Conservation (phyloP, 2,888 invertebrate species). For the Microplitis deprimator region DNA sequence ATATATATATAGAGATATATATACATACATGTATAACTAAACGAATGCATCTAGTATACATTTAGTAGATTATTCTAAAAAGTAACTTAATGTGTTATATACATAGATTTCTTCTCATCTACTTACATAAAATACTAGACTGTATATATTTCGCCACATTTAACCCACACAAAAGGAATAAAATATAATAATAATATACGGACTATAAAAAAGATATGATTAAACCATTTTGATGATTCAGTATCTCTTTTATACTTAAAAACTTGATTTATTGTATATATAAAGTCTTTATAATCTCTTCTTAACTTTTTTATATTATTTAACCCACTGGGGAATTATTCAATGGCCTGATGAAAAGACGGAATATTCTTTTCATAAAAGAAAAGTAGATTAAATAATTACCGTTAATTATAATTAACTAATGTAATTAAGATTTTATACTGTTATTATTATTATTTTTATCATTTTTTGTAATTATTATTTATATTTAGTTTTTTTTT, state of each 20-base stretch:
- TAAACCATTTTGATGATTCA: constrained; percentile 23
- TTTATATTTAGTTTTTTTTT: not conserved
- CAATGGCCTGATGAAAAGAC: too few species aligned
- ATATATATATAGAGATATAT: not conserved
- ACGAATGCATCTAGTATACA: not conserved
- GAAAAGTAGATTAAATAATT: too few species aligned
- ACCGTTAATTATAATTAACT: too few species aligned
- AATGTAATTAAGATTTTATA: not conserved
- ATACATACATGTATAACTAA: not conserved
- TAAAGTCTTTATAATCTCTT: constrained; percentile 1
- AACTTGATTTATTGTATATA: constrained; percentile 7
- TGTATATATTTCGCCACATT: too few species aligned
- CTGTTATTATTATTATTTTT: not conserved
- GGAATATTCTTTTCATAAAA: too few species aligned
- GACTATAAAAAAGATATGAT: constrained; percentile 18
- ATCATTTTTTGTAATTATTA: not conserved
- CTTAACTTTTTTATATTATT: not conserved
- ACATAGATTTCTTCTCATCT: too few species aligned
- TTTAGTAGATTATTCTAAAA: not conserved
- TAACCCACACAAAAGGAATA: too few species aligned
- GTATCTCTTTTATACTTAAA: not conserved
- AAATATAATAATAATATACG: not conserved
- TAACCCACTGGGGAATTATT: constrained; percentile 2
- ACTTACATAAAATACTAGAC: too few species aligned
- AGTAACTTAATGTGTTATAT: too few species aligned